Conservation (phyloP, 2,797 vertebrate species). For the Anabas testudineus region DNA sequence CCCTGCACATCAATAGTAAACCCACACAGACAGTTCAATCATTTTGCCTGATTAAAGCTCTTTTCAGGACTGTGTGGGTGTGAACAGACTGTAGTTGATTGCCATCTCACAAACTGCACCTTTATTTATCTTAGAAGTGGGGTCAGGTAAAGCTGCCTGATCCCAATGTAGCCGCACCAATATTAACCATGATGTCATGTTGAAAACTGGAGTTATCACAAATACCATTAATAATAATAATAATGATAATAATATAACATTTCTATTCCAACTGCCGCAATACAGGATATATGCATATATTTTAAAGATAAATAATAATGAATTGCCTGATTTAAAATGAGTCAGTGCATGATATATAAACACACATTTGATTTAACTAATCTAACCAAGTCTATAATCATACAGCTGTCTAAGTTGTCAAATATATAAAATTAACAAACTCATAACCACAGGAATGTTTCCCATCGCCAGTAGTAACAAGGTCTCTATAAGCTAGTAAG, state of each 20-base stretch:
- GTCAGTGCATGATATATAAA: neutral
- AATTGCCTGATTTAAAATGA: no score
- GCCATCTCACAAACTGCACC: constrained; percentile 5
- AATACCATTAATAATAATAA: no score
- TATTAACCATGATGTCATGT: neutral
- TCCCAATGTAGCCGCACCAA: neutral
- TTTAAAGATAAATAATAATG: no score
- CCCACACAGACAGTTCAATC: constrained; percentile 15
- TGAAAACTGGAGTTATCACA: no score
- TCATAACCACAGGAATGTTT: neutral
- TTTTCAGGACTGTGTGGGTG: constrained; percentile 6
- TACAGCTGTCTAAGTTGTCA: neutral
- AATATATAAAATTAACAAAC: neutral
- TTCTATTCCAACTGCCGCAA: no score
- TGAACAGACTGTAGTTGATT: neutral
- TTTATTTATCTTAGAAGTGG: neutral
- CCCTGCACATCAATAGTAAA: constrained; percentile 3
- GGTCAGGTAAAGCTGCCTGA: neutral
- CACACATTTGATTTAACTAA: neutral
- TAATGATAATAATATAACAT: no score
- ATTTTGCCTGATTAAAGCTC: constrained; percentile 20
- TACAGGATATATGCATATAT: no score
- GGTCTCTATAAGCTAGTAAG: no score
- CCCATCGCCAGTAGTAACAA: neutral
- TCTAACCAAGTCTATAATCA: neutral